A percentile compares a stretch with the other conserved stretches of the same genome.
These are phyloP conservation scores for Sarcophaga bullata DNA, from an alignment of 1,140 invertebrate species.

Conservation along the genomic window DNA sequence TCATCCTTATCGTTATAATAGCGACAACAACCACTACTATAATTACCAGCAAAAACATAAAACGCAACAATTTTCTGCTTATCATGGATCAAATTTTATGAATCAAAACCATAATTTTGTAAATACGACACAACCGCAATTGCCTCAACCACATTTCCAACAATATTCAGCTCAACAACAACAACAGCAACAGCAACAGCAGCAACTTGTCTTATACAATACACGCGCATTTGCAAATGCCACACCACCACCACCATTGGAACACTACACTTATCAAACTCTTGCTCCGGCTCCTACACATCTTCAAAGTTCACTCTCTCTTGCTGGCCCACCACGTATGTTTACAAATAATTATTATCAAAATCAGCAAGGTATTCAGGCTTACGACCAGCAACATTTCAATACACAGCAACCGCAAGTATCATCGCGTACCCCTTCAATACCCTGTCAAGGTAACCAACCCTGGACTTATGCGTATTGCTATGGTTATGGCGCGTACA, in stretches of 20 bases:
- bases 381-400: not conserved
- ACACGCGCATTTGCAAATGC: too few relatives aligned
- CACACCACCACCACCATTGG: not conserved
- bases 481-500: constrained; percentile 67
- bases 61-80: not conserved
- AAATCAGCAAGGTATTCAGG: not conserved
- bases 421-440: not conserved
- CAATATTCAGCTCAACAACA: constrained; percentile 5
- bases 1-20: constrained; percentile 22
- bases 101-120: not conserved
- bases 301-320: too few relatives aligned
- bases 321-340: not conserved
- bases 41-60: not conserved
- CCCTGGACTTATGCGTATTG: constrained; percentile 74
- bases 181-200: not conserved
- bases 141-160: not conserved
- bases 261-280: not conserved
- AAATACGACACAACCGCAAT: not conserved
- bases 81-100: not conserved
- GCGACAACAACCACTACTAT: constrained; percentile 2
- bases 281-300: not conserved
- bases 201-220: not conserved
- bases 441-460: constrained; percentile 68
- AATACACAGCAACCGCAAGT: not conserved
- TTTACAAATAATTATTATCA: not conserved